Evolutionary conservation across 2,113 vertebrate genomes (phyloP), one percentile per base, ranked within the genome.

Genomic region (Petromus typicus): DNA sequence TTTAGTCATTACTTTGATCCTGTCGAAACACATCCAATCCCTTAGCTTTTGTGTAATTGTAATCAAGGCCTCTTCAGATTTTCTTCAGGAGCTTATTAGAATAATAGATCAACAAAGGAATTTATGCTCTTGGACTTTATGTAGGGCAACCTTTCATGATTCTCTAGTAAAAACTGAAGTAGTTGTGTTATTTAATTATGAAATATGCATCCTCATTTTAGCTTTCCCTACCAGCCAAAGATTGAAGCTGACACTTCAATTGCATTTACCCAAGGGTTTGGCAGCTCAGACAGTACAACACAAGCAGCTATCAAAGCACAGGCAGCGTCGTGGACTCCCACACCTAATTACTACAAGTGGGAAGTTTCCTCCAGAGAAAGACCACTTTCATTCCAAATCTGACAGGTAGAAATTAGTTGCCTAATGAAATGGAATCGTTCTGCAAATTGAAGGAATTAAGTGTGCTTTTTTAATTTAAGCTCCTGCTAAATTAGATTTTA

Each of bases 381-480:
- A 98, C 96, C 94, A 91, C 98, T 99, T 98, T 98, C 97, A 97
- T 98, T 98, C 97, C 69, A 23, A 98, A 97, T 98, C 98, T 99
- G 99, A 99, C 98, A 99, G 99, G 98, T 98, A 99, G 98, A 99
- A 99, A 99, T 99, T 99, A 99, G 98, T 98, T 98, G 98, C 98
- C 98, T 99, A 99, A 99, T 99, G 98, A 98, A 99, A 99, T 98
- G 98, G 98, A 99, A 98, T 99, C 98, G 95, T 98, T 99, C 98
- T 98, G 98, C 97, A 99, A 99, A 99, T 99, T 98, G 97, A 98
- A 99, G 97, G 98, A 99, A 99, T 98, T 97, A 98, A 99, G 97
- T 97, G 97, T 98, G 97, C 66, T 98, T 99, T 98, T 98, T 98
- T 23, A 98, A 98, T 98, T 98, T 98, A 91, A 73, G 30, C 84